Base-by-base conservation (phyloP, 1,140 invertebrate genomes). In the Aphelinus certus region DNA sequence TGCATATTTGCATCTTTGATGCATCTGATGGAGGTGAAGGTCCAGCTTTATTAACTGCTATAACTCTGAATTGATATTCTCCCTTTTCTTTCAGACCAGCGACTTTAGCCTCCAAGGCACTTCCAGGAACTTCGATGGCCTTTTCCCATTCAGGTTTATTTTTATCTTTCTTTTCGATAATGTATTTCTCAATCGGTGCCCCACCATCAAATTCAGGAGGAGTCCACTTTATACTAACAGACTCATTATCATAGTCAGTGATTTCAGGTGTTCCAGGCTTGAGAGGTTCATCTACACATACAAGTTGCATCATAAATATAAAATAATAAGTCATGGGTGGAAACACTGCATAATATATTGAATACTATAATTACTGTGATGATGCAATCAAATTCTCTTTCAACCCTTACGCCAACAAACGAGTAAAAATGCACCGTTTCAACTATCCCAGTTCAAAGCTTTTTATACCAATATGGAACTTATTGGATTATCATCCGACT, bases 1-100 rank as follows among this genome's bases (percentile, higher is more conserved):
- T 97, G 78, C 96, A 96, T 62, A 95, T 93, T 79, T 97, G 96
- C 88, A 94, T 92, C 83, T 95, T 94, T n/a, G 95, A 97, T 1
- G 97, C 93, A 79, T 98, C 97, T 45, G 97, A 98, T n/a, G 97
- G 93, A 60, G 94, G 93, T 1, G 96, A 97, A 3, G 90, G 92
- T 60, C 98, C 98, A 64, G 97, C 97, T 88, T 98, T 98, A 88
- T 99, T 99, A 42, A 98, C 94, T 7, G 98, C 97, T 79, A 96
- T 92, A 2, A 99, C 92, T 70, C 98, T 90, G 90, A 99, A 99
- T 86, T 98, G 95, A 87, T 96, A 98, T 87, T 98, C 95, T 57
- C 94, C 94, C 60, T 95, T 93, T 87, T 98, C 95, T 78, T 95
- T 96, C 2, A 99, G 86, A 78, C 95, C 95, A 42, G 92, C 91